Evolutionary conservation across 1,140 invertebrate genomes (phyloP).

Genomic region (Copidosoma floridanum): DNA sequence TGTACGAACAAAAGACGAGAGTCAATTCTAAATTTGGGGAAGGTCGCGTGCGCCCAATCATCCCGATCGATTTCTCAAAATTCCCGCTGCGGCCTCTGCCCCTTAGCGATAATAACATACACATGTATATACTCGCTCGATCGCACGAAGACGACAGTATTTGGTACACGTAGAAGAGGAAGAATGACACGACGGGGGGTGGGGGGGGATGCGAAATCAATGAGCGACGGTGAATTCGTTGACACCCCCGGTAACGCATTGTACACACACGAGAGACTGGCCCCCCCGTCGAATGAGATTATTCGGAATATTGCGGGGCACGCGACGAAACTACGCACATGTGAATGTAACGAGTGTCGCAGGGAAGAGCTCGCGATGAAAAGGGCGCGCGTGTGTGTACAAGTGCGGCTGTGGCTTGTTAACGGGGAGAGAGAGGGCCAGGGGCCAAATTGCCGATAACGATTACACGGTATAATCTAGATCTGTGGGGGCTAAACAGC

Average conservation of each 20-base stretch:
- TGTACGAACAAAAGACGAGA: too few species aligned
- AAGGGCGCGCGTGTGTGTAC: not conserved
- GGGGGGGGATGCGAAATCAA: slow-evolving; percentile 14
- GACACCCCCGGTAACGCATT: slow-evolving; percentile 6
- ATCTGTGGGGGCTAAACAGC: too few species aligned
- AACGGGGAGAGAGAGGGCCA: not conserved
- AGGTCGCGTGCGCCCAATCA: too few species aligned
- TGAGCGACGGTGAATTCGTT: slow-evolving; percentile 6
- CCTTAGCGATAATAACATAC: too few species aligned
- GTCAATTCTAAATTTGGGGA: too few species aligned
- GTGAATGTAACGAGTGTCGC: not conserved
- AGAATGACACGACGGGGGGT: too few species aligned
- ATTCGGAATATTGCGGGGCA: too few species aligned
- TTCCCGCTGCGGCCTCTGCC: too few species aligned
- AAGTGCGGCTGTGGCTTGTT: not conserved
- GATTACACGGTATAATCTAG: slow-evolving; percentile 29
- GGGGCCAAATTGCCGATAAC: slow-evolving; percentile 35
- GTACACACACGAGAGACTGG: not conserved
- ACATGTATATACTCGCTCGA: too few species aligned
- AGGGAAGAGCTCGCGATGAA: not conserved
- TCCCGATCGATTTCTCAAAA: too few species aligned
- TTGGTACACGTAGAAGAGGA: not conserved
- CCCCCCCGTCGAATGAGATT: too few species aligned
- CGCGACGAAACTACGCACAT: not conserved
- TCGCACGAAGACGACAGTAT: too few species aligned